Evolutionary conservation across 2,888 invertebrate species (phyloP).

Genomic region (Trissoscelio sp.): DNA sequence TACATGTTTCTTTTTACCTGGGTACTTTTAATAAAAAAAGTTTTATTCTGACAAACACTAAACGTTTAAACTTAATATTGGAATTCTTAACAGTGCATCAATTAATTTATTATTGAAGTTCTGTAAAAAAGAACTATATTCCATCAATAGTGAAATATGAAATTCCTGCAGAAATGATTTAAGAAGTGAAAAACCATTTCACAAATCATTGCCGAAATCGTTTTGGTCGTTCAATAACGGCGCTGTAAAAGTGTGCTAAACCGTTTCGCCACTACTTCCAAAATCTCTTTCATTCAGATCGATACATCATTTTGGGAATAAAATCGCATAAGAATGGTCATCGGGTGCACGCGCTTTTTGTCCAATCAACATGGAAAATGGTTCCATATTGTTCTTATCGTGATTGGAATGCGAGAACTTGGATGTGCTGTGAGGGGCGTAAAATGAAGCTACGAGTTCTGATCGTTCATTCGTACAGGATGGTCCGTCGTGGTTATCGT

Average conservation of each 20-base stretch:
- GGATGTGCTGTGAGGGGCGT: constrained; percentile 37
- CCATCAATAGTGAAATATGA: background rate
- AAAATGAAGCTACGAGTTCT: constrained; percentile 58
- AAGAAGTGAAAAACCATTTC: background rate
- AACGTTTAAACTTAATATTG: too few relatives aligned
- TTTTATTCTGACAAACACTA: too few relatives aligned
- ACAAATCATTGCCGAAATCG: background rate
- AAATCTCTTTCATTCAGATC: constrained; percentile 24
- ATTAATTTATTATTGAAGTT: too few relatives aligned
- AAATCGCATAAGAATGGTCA: constrained; percentile 14
- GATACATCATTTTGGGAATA: constrained; percentile 25
- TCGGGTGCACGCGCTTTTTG: constrained; percentile 23
- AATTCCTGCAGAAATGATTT: background rate
- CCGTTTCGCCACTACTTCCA: background rate
- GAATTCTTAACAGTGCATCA: too few relatives aligned
- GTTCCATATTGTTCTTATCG: constrained; percentile 58
- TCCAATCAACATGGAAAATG: constrained; percentile 54
- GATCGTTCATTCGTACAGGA: constrained; percentile 53
- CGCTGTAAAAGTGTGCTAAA: constrained; percentile 11
- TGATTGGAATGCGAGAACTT: constrained; percentile 61
- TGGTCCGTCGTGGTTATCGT: constrained; percentile 51
- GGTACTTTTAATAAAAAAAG: too few relatives aligned
- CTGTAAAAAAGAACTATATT: too few relatives aligned
- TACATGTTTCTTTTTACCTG: too few relatives aligned
- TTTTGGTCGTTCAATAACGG: background rate